Percentiles rank a stretch among this genome's conserved stretches.
Conservation (phyloP, 2,888 invertebrate species). For the Rhamnusium bicolor region DNA sequence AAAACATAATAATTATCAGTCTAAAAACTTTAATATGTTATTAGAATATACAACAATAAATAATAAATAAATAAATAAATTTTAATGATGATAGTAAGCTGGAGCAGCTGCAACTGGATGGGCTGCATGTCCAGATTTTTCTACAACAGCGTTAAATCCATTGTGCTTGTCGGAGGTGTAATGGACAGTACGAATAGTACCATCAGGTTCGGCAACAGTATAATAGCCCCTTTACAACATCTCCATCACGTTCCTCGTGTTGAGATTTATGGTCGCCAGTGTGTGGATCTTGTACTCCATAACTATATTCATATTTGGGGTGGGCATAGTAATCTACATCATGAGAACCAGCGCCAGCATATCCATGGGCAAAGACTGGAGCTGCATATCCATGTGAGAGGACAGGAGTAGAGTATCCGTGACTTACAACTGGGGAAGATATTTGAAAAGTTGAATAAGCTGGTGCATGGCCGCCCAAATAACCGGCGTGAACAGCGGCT, state of each 20-base stretch:
- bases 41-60: background rate
- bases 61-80: background rate
- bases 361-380: background rate
- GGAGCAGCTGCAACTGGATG: constrained; percentile 65
- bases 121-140: constrained; percentile 73
- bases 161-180: constrained; percentile 75
- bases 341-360: background rate
- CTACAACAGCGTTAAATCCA: constrained; percentile 69
- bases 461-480: background rate
- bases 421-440: background rate
- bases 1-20: no score
- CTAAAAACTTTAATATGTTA: background rate
- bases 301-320: constrained; percentile 75
- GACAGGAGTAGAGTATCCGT: background rate
- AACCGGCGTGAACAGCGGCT: background rate
- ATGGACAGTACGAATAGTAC: constrained; percentile 74
- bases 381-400: background rate
- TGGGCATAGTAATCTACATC: constrained; percentile 62
- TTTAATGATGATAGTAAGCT: background rate
- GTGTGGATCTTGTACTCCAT: constrained; percentile 76
- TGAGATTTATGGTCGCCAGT: constrained; percentile 72
- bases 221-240: constrained; percentile 72
- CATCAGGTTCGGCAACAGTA: constrained; percentile 74
- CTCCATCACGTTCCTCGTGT: constrained; percentile 75
- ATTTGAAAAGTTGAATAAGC: background rate